Conservation (phyloP, 2,888 invertebrate species). For the Poecilobothrus nobilitatus region DNA sequence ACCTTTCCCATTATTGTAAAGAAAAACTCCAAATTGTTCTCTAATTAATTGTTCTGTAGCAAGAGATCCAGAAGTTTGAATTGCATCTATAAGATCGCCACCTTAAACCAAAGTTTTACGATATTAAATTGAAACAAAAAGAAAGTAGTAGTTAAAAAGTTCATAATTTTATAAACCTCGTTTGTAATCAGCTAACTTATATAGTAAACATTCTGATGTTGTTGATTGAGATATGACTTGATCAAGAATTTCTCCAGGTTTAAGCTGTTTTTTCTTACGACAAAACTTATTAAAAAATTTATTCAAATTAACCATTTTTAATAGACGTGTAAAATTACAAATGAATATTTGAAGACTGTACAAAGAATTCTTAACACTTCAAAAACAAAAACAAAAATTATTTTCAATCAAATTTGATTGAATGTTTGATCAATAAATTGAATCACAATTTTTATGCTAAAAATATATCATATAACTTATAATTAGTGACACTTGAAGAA, state of each 20-base stretch:
- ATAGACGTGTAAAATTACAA: too few relatives aligned
- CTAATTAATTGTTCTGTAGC: slow-evolving; percentile 77
- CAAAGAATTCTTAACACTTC: too few relatives aligned
- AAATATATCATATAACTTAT: background rate
- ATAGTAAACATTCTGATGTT: slow-evolving; percentile 73
- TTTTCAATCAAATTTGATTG: too few relatives aligned
- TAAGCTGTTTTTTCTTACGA: slow-evolving; percentile 42
- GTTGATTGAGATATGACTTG: slow-evolving; percentile 78
- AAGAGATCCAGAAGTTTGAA: slow-evolving; percentile 70
- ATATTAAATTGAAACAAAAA: slow-evolving; percentile 16
- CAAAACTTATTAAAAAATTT: slow-evolving; percentile 39
- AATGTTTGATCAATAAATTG: slow-evolving; percentile 2
- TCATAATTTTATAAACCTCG: slow-evolving; percentile 52
- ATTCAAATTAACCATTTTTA: slow-evolving; percentile 25
- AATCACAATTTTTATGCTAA: background rate
- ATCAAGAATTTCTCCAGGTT: slow-evolving; percentile 71
- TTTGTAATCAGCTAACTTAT: slow-evolving; percentile 82
- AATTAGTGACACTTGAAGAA: background rate
- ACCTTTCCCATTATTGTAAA: slow-evolving; percentile 80
- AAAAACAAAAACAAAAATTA: too few relatives aligned
- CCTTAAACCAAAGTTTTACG: slow-evolving; percentile 51
- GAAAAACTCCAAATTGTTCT: slow-evolving; percentile 78
- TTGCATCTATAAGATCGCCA: slow-evolving; percentile 81
- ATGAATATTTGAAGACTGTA: too few relatives aligned
- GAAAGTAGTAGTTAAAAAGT: slow-evolving; percentile 5